Base-by-base conservation (phyloP, 2,113 vertebrate genomes). In the Centropus unirufus region DNA sequence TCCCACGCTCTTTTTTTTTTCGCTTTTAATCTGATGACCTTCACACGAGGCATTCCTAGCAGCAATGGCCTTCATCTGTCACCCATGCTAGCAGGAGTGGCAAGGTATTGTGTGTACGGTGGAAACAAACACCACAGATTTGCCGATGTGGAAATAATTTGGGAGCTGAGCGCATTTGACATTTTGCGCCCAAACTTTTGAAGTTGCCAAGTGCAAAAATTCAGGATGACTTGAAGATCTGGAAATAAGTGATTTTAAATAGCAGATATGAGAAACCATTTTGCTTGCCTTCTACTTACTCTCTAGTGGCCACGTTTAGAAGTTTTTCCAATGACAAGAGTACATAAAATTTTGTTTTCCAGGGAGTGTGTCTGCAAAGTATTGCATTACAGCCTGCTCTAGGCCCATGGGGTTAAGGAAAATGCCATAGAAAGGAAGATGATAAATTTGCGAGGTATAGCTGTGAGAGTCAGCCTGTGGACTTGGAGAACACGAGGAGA, bases 321-420 rank as follows among this genome's bases (percentile, higher is more conserved):
- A 82, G 26, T 52, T 81, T 94, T 94, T 87, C 57, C 34, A 87
- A 36, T 39, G 59, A 29, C 6, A 79, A 68, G 9, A 49, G 20
- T 66, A 83, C 86, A 67, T 6, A n/a, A 73, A 83, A 39, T 74
- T 92, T 89, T 89, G 17, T 54, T 89, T 91, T 89, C 89, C 29
- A 87, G 13, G 8, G 47, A 70, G 10, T 4, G 1, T 77, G 4
- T 68, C 59, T 81, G 80, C 76, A 55, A 74, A 9, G 9, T 72
- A 23, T 81, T 84, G 59, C 18, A 27, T 90, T 64, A 77, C 46
- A 83, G 17, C 27, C n/a, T 89, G 21, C 78, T 84, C 42, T 46
- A 67, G 42, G 75, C 55, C 40, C 54, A 57, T 5, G 32, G 66
- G 6, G 9, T 34, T 89, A 27, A 89, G 70, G 51, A 86, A 82